Base-by-base conservation (phyloP, 92 coral and sea anemone species). In the Parazoanthus atlanticus region DNA sequence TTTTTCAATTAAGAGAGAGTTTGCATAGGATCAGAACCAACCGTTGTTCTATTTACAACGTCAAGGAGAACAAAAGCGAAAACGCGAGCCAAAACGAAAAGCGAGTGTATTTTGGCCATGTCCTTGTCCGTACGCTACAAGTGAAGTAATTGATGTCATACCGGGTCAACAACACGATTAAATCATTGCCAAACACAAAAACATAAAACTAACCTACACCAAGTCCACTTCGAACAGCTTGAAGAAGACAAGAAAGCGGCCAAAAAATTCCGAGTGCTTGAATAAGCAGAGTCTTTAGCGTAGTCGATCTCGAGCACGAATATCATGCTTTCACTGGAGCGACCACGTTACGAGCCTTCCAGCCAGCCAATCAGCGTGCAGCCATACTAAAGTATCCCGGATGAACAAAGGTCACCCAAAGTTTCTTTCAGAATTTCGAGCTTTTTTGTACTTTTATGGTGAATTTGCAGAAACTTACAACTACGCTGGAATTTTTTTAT, bases 291-390 rank as follows among this genome's bases (percentile, higher is more conserved):
- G 91, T 95, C 95, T 92, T 93, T 93, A 70, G 64, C 87, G 95
- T 94, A 83, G 96, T 90, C 90, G 95, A 92, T 91, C 95, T 95
- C 91, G 96, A 91, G 92, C 98, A 94, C 94, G 98, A 92, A 94
- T 97, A 97, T 97, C 99, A 97, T 97, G 99, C 99, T 97, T 97
- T 97, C 98, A 96, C 94, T 94, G 95, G 93, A 84, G 91, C 98
- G 96, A 97, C 99, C 99, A 97, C 99, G 99, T 97, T 97, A 97
- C 96, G 98, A 95, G 94, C 98, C 94, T 90, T 94, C 86, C 91
- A 91, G 91, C 86, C 96, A 91, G 91, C 99, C 99, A 97, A 97
- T 97, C 99, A 97, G 96, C 90, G 82, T 87, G 65, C 97, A 85
- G 93, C 93, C 85, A 90, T 75, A 34, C 30, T 74, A 90, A 82